Evolutionary conservation across 2,888 invertebrate genomes (phyloP).

Genomic region (Andrena dorsata): DNA sequence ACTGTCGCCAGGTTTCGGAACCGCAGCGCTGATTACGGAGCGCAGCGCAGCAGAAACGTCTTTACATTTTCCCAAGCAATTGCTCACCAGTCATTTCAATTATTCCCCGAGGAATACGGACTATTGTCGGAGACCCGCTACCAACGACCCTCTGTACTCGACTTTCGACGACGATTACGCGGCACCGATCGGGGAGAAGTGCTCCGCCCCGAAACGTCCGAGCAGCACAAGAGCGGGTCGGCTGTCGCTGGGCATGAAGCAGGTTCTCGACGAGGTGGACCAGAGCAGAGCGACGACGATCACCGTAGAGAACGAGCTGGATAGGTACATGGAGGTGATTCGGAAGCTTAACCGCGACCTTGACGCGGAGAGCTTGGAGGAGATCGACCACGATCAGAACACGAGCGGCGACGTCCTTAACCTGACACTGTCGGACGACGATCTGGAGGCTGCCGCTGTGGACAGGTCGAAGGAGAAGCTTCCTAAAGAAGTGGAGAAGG

Average conservation of each 20-base stretch:
- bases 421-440: constrained; percentile 77
- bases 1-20: neutral
- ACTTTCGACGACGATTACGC: constrained; percentile 29
- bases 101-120: constrained; percentile 13
- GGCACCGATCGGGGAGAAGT: constrained; percentile 15
- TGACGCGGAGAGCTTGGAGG: constrained; percentile 72
- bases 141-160: constrained; percentile 1
- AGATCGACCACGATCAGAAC: constrained; percentile 77
- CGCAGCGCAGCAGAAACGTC: neutral
- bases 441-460: constrained; percentile 56
- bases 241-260: neutral
- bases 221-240: neutral
- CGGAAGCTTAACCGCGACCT: constrained; percentile 74
- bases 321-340: constrained; percentile 78
- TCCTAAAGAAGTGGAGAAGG: constrained; percentile 61
- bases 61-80: neutral
- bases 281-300: constrained; percentile 33
- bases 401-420: constrained; percentile 81
- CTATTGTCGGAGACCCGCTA: constrained; percentile 10
- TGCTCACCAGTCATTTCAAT: constrained; percentile 33
- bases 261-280: neutral
- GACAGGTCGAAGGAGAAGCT: constrained; percentile 60
- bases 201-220: neutral
- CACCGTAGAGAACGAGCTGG: constrained; percentile 75
- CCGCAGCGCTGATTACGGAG: neutral